Evolutionary conservation across 2,113 vertebrate genomes (phyloP).

Genomic region (Mesocricetus auratus): DNA sequence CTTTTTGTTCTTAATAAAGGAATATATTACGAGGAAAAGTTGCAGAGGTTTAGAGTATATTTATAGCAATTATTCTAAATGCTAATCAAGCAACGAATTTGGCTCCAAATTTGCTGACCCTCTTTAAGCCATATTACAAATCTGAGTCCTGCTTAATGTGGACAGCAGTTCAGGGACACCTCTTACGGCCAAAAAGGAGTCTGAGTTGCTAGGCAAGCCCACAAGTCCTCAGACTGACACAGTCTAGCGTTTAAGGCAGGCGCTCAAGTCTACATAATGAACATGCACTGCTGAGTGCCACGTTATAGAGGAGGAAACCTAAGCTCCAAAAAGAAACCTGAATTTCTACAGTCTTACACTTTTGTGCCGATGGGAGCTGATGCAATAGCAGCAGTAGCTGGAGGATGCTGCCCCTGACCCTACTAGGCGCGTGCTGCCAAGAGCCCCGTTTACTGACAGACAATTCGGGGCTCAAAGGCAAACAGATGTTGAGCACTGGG

Average conservation of each 20-base stretch:
- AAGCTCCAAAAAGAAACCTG: not conserved
- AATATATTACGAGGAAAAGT: conserved; percentile 28
- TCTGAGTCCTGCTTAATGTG: conserved; percentile 29
- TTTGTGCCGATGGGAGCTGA: not conserved
- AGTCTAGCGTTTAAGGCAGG: not conserved
- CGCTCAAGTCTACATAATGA: conserved; percentile 5
- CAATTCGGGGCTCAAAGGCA: not conserved
- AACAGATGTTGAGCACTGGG: not conserved
- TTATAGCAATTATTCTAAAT: conserved; percentile 27
- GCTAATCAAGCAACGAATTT: conserved; percentile 24
- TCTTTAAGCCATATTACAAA: conserved; percentile 49
- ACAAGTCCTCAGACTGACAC: not conserved
- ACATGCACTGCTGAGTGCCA: not conserved
- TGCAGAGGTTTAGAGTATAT: not conserved
- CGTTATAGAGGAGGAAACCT: not conserved
- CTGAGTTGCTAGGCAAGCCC: not conserved
- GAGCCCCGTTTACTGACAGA: not conserved
- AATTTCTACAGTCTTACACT: not conserved
- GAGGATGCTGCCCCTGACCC: not conserved
- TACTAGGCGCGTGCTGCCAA: too few relatives aligned
- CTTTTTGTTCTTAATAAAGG: not conserved
- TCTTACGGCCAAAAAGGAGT: not conserved
- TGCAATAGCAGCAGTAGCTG: not conserved
- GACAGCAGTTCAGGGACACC: not conserved
- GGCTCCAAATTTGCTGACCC: not conserved